Evolutionary conservation across 2,797 vertebrate genomes (phyloP), one percentile per base, ranked within the genome.

Genomic region (Momotus momota): DNA sequence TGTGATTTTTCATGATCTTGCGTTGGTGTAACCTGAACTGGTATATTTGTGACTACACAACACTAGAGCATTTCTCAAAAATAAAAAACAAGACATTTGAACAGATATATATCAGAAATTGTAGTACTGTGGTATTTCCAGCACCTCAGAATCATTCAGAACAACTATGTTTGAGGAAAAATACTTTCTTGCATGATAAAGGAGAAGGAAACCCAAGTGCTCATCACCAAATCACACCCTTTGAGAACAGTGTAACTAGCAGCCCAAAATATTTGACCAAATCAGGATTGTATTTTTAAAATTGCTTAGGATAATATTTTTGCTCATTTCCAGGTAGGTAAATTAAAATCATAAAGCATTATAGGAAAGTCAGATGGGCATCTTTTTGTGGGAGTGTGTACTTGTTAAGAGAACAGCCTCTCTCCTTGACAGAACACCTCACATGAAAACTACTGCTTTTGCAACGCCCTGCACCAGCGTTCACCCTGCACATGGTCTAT

Each of bases 381-480:
- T 67, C 35, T 81, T 79, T 74, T 19, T 14, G 14, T 49, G 12
- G 33, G 31, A 78, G 18, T 0, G 1, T 4, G 15, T 9, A 31
- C 1, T 1, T 4, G 11, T 16, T 64, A 54, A 40, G 25, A 48
- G 52, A 57, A 81, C 3, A 83, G 60, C 10, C 9, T 74, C n/a
- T 55, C 72, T 70, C 79, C 86, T 40, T 78, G 72, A 85, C 66
- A 83, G 48, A 95, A 65, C 10, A 64, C 21, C 54, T 78, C 33
- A 58, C 49, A 31, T 14, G 60, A 61, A 70, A 95, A 73, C 35
- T 8, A 60, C 55, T 55, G 57, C 29, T 58, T 40, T 69, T 78
- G 65, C 73, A 89, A 45, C 91, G 57, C 26, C 61, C 8, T 86
- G 60, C 67, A 73, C 45, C 52, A 61, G 57, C 21, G 40, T 66